Evolutionary conservation across 2,113 vertebrate genomes (phyloP), one percentile per base, ranked within the genome.

Genomic region (Neolamprologus sp.): DNA sequence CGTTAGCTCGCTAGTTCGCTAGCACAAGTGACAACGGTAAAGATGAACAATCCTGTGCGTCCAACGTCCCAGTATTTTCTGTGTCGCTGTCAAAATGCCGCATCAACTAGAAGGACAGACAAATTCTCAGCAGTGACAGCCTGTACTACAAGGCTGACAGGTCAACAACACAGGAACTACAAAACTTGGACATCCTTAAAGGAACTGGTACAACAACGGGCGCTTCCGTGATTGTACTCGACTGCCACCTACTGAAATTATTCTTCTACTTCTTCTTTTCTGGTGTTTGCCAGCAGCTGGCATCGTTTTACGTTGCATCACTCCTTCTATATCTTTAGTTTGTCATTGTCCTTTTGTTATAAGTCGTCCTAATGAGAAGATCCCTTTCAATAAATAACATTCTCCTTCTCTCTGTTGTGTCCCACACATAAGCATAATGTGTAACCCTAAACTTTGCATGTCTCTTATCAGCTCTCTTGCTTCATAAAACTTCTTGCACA

Each of bases 91-190:
- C 13, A 5, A 47, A 49, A 68, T 51, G 13, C 14, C 26, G 75
- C 55, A 28, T 73, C 53, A 14, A 51, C 9, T 58, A 57, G 35
- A 54, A 65, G 73, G 14, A 84, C 40, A 54, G 30, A 83, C 6
- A 75, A 82, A 86, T 58, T 40, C 35, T 83, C 53, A 81, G 80
- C 88, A 85, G 81, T 93, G 85, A 94, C 92, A 94, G 91, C 28
- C 86, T 80, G 87, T 88, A 93, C 92, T 94, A 93, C 93, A 95
- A 92, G 73, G 94, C 89, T 95, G 95, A 95, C 94, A 95, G 93
- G 89, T 94, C 95, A 95, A 85, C 85, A 75, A 14, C 63, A 90
- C 81, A 80, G 81, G 88, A 93, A 95, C 95, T 94, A 95, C 93
- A 95, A 93, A 95, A 88, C 82, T 85, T 37, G 6, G 9, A 89